Conservation (phyloP, 2,797 vertebrate genomes). For the Malacoctenus gilli region DNA sequence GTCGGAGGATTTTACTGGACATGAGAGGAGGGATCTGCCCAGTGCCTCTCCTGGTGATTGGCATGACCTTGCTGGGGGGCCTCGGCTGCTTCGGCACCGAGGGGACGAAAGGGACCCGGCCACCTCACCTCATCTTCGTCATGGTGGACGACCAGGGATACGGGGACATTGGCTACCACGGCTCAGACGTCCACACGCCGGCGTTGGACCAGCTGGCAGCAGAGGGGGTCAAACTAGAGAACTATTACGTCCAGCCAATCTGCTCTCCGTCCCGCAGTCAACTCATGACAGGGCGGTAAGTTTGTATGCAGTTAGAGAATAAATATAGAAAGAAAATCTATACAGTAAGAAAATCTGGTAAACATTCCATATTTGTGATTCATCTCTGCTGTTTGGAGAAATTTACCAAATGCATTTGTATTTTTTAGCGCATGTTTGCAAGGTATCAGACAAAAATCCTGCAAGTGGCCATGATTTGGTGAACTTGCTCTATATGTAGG, state of each 20-base stretch:
- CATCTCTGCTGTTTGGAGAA: too few species aligned
- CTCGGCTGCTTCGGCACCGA: constrained; percentile 71
- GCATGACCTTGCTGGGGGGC: constrained; percentile 75
- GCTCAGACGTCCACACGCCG: constrained; percentile 90
- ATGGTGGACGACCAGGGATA: constrained; percentile 96
- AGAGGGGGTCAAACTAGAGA: constrained; percentile 93
- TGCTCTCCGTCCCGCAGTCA: constrained; percentile 96
- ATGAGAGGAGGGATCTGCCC: constrained; percentile 66
- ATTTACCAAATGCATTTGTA: too few species aligned
- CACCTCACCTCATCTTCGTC: constrained; percentile 91
- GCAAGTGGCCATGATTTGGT: too few species aligned
- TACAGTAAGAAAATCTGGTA: too few species aligned
- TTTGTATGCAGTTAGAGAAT: constrained; percentile 16
- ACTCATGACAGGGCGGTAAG: constrained; percentile 94
- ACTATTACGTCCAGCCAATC: constrained; percentile 96
- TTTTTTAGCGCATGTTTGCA: too few species aligned
- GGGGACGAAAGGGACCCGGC: constrained; percentile 24
- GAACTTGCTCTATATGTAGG: too few species aligned
- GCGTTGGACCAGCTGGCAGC: constrained; percentile 89
- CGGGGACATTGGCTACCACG: constrained; percentile 92
- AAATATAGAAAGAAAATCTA: too few species aligned
- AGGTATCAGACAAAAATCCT: too few species aligned
- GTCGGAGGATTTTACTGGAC: too few species aligned
- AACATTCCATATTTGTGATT: too few species aligned
- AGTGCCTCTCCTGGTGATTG: constrained; percentile 72